Evolutionary conservation across 2,888 invertebrate genomes (phyloP).

Genomic region (Sinotaia quadrata): DNA sequence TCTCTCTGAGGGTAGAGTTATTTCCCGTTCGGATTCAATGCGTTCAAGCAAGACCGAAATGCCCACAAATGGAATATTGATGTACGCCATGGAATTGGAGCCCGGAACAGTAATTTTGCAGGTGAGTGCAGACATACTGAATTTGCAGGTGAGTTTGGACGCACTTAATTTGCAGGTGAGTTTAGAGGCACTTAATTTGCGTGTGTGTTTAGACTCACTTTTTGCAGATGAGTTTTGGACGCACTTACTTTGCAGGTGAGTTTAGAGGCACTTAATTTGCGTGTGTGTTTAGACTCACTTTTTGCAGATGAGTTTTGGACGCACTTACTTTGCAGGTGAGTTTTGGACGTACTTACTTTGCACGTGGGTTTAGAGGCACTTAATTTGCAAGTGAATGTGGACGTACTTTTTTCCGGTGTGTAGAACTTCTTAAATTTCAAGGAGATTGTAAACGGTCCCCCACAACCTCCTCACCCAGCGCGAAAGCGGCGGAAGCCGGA

Average conservation of each 20-base stretch:
- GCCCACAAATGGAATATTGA: not conserved
- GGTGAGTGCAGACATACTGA: not conserved
- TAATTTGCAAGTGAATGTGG: too few relatives aligned
- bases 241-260: too few relatives aligned
- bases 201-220: conserved; percentile 16
- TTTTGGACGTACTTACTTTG: too few relatives aligned
- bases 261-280: too few relatives aligned
- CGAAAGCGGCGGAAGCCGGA: too few relatives aligned
- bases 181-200: not conserved
- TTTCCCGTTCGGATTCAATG: not conserved
- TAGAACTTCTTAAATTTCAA: too few relatives aligned
- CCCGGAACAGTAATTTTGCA: conserved; percentile 39
- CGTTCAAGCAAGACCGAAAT: not conserved
- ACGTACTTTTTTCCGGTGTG: too few relatives aligned
- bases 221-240: too few relatives aligned
- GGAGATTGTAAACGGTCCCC: too few relatives aligned
- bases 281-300: conserved; percentile 12
- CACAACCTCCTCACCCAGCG: too few relatives aligned
- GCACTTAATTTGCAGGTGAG: not conserved
- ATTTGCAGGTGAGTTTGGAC: not conserved
- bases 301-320: too few relatives aligned
- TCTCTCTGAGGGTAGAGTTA: not conserved
- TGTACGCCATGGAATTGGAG: conserved; percentile 42
- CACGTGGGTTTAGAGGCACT: conserved; percentile 1
- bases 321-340: too few relatives aligned